Conservation (phyloP, 2,113 vertebrate genomes). For the Etheostoma spectabile region DNA sequence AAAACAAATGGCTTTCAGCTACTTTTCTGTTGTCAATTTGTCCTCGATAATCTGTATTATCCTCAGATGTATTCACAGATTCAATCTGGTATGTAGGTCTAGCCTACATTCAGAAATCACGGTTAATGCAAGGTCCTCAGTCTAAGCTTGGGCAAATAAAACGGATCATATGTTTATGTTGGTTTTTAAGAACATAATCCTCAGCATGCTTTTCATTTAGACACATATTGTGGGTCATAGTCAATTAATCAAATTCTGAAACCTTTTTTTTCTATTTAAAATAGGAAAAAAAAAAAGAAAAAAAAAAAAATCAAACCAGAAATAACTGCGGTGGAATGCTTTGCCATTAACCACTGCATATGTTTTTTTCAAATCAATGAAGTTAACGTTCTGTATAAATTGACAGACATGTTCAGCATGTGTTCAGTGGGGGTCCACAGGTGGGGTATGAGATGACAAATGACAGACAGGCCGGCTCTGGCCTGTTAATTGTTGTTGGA, state of each 20-base stretch:
- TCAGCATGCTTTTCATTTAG: neutral
- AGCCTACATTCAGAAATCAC: slow-evolving; percentile 23
- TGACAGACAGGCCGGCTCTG: slow-evolving; percentile 59
- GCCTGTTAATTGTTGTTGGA: slow-evolving; percentile 84
- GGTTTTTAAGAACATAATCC: slow-evolving; percentile 38
- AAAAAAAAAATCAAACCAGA: neutral
- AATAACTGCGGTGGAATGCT: slow-evolving; percentile 18
- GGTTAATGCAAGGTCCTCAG: slow-evolving; percentile 25
- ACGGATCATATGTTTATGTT: slow-evolving; percentile 19
- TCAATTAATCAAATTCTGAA: neutral
- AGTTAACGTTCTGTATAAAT: slow-evolving; percentile 49
- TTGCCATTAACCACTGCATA: slow-evolving; percentile 22
- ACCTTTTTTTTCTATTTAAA: neutral
- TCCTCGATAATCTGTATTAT: slow-evolving; percentile 23
- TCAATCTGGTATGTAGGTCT: slow-evolving; percentile 23
- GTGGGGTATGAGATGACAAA: slow-evolving; percentile 80
- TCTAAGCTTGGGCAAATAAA: slow-evolving; percentile 24
- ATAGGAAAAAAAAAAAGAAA: neutral
- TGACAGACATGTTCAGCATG: slow-evolving; percentile 60
- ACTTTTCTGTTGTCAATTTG: slow-evolving; percentile 29
- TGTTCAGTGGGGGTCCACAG: slow-evolving; percentile 58
- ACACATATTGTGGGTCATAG: neutral
- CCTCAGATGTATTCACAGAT: slow-evolving; percentile 27
- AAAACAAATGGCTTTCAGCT: slow-evolving; percentile 15
- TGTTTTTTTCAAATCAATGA: slow-evolving; percentile 42